Evolutionary conservation across 2,888 invertebrate genomes (phyloP).

Genomic region (Tinea semifulvella): DNA sequence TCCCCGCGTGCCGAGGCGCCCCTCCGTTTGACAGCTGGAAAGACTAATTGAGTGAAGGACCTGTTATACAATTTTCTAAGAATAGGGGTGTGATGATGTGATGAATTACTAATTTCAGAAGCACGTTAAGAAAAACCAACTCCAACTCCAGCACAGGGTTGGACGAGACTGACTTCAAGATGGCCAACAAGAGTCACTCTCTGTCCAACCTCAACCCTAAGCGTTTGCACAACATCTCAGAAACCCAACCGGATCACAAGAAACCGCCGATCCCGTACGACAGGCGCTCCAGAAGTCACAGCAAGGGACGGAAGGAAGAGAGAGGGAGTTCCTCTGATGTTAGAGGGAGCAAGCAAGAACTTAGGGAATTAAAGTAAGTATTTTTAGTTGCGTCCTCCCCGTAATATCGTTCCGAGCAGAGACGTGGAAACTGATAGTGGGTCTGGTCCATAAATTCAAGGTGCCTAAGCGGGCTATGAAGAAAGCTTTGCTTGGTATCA

Average conservation of each 20-base stretch:
- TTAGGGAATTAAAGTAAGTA: conserved; percentile 52
- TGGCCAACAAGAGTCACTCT: conserved; percentile 51
- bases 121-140: conserved; percentile 46
- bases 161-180: conserved; percentile 48
- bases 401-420: too few relatives aligned
- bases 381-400: too few relatives aligned
- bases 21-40: too few relatives aligned
- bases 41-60: too few relatives aligned
- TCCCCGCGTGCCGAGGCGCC: too few relatives aligned
- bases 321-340: conserved; percentile 31
- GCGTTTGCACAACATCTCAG: conserved; percentile 65
- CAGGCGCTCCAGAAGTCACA: conserved; percentile 49
- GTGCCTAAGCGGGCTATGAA: too few relatives aligned
- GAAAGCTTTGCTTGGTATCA: too few relatives aligned
- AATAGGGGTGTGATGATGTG: too few relatives aligned
- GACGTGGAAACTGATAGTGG: too few relatives aligned
- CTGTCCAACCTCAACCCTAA: conserved; percentile 45
- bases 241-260: conserved; percentile 38
- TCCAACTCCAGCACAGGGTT: conserved; percentile 55
- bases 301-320: conserved; percentile 30
- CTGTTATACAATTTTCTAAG: too few relatives aligned
- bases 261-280: conserved; percentile 59
- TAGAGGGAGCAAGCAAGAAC: conserved; percentile 44
- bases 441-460: too few relatives aligned
- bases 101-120: conserved; percentile 16